Percentiles rank a stretch among this genome's conserved stretches.
phyloP scores from a whole-genome alignment of 2,113 vertebrate genomes.

The Anseranas semipalmata region DNA sequence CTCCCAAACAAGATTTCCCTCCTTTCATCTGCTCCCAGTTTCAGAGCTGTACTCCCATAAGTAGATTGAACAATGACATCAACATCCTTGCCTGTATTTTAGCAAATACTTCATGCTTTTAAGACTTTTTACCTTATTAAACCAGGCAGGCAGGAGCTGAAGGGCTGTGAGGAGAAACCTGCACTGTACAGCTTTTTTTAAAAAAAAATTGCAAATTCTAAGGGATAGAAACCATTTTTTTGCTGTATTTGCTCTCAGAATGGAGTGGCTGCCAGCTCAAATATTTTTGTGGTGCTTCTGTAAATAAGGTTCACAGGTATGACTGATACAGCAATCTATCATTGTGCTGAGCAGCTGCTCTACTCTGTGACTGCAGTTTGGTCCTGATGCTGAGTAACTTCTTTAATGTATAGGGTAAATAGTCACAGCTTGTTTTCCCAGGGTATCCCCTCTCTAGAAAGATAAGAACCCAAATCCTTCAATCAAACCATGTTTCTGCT shows the following conservation, averaged over 20 bases:
- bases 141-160: not conserved
- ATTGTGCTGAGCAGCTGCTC: not conserved
- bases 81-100: not conserved
- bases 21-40: not conserved
- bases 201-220: not conserved
- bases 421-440: not conserved
- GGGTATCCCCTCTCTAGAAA: not conserved
- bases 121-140: not conserved
- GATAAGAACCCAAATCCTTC: not conserved
- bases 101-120: not conserved
- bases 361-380: not conserved
- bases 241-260: constrained; percentile 18
- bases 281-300: constrained; percentile 39
- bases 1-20: not conserved
- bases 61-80: not conserved
- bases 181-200: not conserved
- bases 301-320: constrained; percentile 36
- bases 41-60: not conserved
- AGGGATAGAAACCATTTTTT: not conserved
- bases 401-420: not conserved
- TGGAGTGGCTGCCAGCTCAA: not conserved
- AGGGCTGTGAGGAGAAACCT: not conserved
- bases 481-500: not conserved
- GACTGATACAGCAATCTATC: constrained; percentile 32
- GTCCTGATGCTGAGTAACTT: not conserved